Evolutionary conservation across 2,113 vertebrate genomes (phyloP).

Genomic region (Nesoenas mayeri): DNA sequence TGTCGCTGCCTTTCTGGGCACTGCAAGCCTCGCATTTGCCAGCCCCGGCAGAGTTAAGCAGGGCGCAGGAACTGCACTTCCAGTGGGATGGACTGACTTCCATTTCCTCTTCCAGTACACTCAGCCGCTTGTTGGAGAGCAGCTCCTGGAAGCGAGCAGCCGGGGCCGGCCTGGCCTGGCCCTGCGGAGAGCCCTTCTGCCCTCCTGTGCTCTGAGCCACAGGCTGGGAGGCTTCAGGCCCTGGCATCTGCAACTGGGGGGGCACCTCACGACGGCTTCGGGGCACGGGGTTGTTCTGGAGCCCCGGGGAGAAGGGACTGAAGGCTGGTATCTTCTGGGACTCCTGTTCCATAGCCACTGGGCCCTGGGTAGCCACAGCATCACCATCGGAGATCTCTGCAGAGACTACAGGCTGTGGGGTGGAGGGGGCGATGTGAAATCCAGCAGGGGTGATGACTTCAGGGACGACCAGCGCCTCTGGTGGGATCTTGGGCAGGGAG

Average conservation of each 20-base stretch:
- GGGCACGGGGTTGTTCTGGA: conserved; percentile 96
- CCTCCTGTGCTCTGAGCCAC: not conserved
- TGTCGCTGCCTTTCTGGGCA: conserved; percentile 74
- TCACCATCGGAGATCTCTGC: conserved; percentile 82
- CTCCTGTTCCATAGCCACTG: conserved; percentile 72
- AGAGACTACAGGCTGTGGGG: conserved; percentile 56
- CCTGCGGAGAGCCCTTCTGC: conserved; percentile 75
- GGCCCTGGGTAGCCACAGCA: conserved; percentile 60
- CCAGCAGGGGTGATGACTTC: conserved; percentile 88
- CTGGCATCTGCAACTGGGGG: conserved; percentile 79
- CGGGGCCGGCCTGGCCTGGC: conserved; percentile 61
- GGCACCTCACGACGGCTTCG: conserved; percentile 94
- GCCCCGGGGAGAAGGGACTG: conserved; percentile 79
- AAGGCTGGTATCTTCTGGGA: conserved; percentile 70
- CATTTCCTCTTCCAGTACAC: conserved; percentile 88
- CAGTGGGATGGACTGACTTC: conserved; percentile 73
- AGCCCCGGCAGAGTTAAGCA: conserved; percentile 49
- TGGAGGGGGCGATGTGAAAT: conserved; percentile 76
- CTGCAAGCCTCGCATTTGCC: conserved; percentile 81
- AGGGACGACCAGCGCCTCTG: conserved; percentile 94
- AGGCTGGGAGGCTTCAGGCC: conserved; percentile 74
- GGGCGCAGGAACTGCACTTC: conserved; percentile 85
- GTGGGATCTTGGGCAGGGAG: conserved; percentile 95
- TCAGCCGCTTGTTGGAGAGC: conserved; percentile 86
- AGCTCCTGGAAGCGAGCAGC: conserved; percentile 72